Percentiles rank a stretch among this genome's conserved stretches.
phyloP scores from a whole-genome alignment of 2,113 vertebrate species.

The Capra hircus region DNA sequence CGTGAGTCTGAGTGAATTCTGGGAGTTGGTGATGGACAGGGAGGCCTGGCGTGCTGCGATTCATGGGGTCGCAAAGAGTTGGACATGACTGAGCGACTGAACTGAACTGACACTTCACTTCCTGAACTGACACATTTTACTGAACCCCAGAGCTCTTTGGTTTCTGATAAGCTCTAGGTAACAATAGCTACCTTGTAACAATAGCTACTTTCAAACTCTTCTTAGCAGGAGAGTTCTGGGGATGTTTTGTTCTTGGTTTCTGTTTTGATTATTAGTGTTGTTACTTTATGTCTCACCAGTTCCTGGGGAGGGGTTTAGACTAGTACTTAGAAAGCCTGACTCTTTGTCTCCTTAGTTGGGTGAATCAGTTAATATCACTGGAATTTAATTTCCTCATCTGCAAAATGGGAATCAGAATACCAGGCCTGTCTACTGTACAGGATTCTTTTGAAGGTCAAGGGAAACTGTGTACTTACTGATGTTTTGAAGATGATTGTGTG shows the following conservation, averaged over 20 bases:
- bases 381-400: background rate
- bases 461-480: background rate
- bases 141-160: background rate
- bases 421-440: background rate
- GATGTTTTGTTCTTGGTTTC: background rate
- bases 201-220: background rate
- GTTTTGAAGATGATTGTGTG: background rate
- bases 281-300: background rate
- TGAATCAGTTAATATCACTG: background rate
- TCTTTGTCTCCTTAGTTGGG: background rate
- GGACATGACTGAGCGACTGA: rapidly evolving
- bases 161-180: background rate
- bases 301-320: background rate
- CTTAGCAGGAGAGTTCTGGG: background rate
- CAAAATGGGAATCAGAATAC: background rate
- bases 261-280: background rate
- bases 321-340: background rate
- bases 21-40: too few species aligned
- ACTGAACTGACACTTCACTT: background rate
- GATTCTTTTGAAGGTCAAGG: background rate
- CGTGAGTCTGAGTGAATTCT: too few species aligned
- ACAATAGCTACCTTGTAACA: background rate
- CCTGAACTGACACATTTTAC: background rate
- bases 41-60: too few species aligned
- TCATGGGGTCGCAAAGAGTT: too few species aligned